These are phyloP conservation scores for Erythrolamprus reginae DNA, from an alignment of 2,113 vertebrate species.

Conservation along the genomic window DNA sequence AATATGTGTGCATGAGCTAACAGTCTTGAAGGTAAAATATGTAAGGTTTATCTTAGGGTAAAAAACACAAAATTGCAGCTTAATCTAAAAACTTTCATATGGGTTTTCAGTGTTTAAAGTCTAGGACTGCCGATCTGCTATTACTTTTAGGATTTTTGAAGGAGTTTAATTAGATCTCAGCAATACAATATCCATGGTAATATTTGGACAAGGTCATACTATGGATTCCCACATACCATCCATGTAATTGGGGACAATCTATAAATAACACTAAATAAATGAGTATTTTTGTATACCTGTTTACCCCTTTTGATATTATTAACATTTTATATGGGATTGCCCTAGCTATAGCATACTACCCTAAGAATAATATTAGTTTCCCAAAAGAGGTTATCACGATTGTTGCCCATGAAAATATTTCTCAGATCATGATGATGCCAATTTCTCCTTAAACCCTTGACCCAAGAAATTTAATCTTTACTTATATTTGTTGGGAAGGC, in stretches of 20 bases:
- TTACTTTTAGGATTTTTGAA: not conserved
- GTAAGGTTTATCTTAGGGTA: not conserved
- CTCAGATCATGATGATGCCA: not conserved
- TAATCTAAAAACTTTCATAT: not conserved
- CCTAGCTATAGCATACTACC: not conserved
- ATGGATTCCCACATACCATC: not conserved
- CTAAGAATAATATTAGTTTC: not conserved
- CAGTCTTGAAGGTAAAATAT: not conserved
- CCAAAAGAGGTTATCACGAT: not conserved
- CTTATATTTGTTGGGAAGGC: too few species aligned
- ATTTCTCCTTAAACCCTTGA: not conserved
- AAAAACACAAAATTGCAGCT: not conserved
- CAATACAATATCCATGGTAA: not conserved
- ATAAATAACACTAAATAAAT: not conserved
- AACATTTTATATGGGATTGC: constrained; percentile 21
- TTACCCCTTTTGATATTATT: not conserved
- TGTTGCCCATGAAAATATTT: not conserved
- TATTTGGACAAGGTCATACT: not conserved
- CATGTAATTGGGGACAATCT: not conserved
- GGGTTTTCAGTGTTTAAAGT: not conserved
- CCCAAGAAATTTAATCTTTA: too few species aligned
- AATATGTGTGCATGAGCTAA: not conserved
- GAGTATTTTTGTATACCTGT: constrained; percentile 11
- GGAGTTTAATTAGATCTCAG: not conserved
- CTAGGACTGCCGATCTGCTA: not conserved